Percentiles rank a stretch among this genome's conserved stretches.
phyloP scores from a whole-genome alignment of 2,888 invertebrate species.

The Lydus trimaculatus region DNA sequence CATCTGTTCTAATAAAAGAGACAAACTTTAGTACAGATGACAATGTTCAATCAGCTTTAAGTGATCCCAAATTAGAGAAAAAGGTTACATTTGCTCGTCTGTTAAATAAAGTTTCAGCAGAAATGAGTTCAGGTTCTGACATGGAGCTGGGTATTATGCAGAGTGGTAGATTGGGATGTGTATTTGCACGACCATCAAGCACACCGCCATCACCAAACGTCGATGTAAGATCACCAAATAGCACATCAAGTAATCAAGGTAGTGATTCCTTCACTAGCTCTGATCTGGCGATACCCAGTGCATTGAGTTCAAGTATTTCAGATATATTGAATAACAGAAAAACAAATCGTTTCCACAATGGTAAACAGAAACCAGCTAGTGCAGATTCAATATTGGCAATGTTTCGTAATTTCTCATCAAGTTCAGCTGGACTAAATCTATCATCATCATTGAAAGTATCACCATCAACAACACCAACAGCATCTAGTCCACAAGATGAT shows the following conservation, averaged over 20 bases:
- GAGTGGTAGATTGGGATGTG: conserved; percentile 54
- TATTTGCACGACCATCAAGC: conserved; percentile 60
- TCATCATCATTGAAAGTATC: conserved; percentile 71
- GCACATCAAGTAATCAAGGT: conserved; percentile 78
- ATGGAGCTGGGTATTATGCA: conserved; percentile 65
- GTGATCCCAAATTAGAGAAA: conserved; percentile 76
- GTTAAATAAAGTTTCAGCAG: conserved; percentile 77
- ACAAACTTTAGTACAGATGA: conserved; percentile 63
- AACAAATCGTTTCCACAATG: conserved; percentile 53
- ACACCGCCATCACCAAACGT: conserved; percentile 74
- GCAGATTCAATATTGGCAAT: conserved; percentile 82
- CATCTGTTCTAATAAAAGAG: conserved; percentile 64
- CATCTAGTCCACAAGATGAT: conserved; percentile 78
- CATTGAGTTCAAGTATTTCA: conserved; percentile 65
- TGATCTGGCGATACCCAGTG: conserved; percentile 70
- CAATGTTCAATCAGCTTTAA: conserved; percentile 65
- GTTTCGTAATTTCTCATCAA: conserved; percentile 77
- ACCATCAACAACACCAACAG: conserved; percentile 75
- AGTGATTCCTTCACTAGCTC: conserved; percentile 80
- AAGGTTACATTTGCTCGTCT: conserved; percentile 80
- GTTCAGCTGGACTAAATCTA: conserved; percentile 66
- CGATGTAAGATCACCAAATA: conserved; percentile 69
- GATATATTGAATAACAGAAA: conserved; percentile 54
- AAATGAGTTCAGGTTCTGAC: conserved; percentile 79
- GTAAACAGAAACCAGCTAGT: conserved; percentile 73